Base-by-base conservation (phyloP, 2,888 invertebrate species). In the Trachelus stipa region DNA sequence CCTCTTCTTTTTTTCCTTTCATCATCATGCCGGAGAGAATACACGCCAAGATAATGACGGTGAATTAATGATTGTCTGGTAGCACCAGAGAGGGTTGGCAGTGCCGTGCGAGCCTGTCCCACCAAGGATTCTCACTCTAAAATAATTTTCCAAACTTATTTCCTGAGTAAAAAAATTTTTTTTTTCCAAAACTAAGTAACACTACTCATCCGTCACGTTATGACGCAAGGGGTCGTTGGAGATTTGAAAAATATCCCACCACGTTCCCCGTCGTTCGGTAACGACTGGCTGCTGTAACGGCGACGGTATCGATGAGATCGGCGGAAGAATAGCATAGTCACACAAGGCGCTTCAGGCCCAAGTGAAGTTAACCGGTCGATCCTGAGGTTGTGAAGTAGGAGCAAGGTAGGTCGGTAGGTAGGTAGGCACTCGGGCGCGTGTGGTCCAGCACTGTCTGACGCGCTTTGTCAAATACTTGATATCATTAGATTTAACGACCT, bases 401-500 rank as follows among this genome's bases (percentile, higher is more conserved):
- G n/a, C 81, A 73, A 80, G 82, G 81, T 40, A 74, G 76, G 74
- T 76, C 33, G 68, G 34, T 73, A 77, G 73, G 79, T 73, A 77
- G 73, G 79, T 73, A 68, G 56, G 56, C 23, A 56, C 56, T 56
- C 56, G 56, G 71, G 71, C 82, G 84, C 86, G 89, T 88, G 89
- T 88, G 89, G 88, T 87, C 88, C 79, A 34, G n/a, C 35, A 68
- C 79, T 75, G 78, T 80, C 77, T 78, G 79, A 82, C 83, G 78
- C 81, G 86, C 86, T 87, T 87, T 87, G 88, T 89, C 88, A 87
- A 89, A 88, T 88, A 87, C 83, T 87, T 87, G 88, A 88, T 88
- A 90, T 90, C 90, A 90, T 89, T 89, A 89, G 88, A 90, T 89
- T 90, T 89, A 90, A 90, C 87, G 90, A 90, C 85, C 86, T 83